Percentiles rank a stretch among this genome's conserved stretches.
These are phyloP conservation scores for Calephelis nemesis DNA, from an alignment of 1,140 invertebrate species.

Conservation along the genomic window DNA sequence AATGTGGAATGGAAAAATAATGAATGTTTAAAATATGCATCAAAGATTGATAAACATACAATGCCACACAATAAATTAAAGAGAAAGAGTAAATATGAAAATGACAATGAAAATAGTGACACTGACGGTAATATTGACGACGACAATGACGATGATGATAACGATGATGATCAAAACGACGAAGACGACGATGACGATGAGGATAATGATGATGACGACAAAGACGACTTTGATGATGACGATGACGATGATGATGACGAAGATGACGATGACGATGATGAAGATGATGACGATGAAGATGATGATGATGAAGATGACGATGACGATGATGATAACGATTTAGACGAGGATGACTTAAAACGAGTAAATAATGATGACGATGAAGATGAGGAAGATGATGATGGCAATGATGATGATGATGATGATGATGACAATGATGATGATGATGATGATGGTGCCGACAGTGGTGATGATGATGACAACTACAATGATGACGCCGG, in stretches of 20 bases:
- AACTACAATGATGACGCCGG: conserved; percentile 78
- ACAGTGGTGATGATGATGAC: conserved; percentile 78
- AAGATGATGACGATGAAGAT: conserved; percentile 78
- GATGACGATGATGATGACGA: conserved; percentile 68
- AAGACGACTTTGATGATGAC: conserved; percentile 66
- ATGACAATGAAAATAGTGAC: conserved; percentile 61
- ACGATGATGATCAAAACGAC: conserved; percentile 73
- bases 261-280: conserved; percentile 76
- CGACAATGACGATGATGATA: conserved; percentile 70
- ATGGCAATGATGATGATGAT: conserved; percentile 66
- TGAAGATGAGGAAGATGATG: conserved; percentile 74
- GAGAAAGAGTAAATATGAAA: conserved; percentile 58
- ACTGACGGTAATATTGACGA: conserved; percentile 76
- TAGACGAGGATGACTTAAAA: conserved; percentile 71
- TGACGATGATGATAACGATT: conserved; percentile 71
- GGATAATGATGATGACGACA: conserved; percentile 66
- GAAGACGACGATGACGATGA: conserved; percentile 72
- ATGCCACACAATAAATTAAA: conserved; percentile 52
- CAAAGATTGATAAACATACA: conserved; percentile 29
- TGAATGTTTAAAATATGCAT: conserved; percentile 33
- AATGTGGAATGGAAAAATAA: conserved; percentile 42
- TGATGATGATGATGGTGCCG: conserved; percentile 73
- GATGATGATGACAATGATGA: conserved; percentile 15
- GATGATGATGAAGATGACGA: conserved; percentile 75
- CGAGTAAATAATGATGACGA: conserved; percentile 72